Evolutionary conservation across 2,797 vertebrate species (phyloP).

Genomic region (Sparidentex hasta): DNA sequence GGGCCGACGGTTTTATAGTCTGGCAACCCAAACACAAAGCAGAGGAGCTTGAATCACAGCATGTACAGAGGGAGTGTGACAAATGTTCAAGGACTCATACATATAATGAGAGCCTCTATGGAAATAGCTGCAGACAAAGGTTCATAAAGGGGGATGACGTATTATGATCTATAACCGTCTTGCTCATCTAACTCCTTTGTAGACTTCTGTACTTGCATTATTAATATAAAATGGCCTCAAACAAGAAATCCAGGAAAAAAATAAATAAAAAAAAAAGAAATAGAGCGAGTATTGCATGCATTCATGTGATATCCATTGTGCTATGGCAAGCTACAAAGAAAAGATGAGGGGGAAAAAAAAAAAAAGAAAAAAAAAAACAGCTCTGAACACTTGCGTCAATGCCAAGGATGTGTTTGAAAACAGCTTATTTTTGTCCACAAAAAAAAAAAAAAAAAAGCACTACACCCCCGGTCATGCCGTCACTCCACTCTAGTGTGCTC

Average conservation of each 20-base stretch:
- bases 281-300: not conserved
- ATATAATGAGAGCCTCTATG: no score
- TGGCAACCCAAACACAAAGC: no score
- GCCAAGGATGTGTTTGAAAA: slow-evolving; percentile 11
- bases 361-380: not conserved
- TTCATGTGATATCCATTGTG: not conserved
- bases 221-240: not conserved
- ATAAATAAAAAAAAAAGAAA: not conserved
- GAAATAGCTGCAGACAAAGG: not conserved
- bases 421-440: slow-evolving; percentile 19
- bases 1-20: no score
- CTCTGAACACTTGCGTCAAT: not conserved
- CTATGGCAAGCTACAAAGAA: not conserved
- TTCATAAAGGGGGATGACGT: not conserved
- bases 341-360: not conserved
- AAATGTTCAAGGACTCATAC: no score
- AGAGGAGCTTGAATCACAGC: no score
- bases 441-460: no score
- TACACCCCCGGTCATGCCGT: not conserved
- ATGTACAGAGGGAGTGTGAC: no score
- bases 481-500: slow-evolving; percentile 44
- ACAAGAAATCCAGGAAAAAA: not conserved
- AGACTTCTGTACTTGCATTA: not conserved
- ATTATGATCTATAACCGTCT: not conserved
- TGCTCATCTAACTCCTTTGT: not conserved